Percentiles rank a stretch among this genome's conserved stretches.
These are phyloP conservation scores for Istiophorus platypterus DNA, from an alignment of 2,113 vertebrate genomes.

Conservation along the genomic window DNA sequence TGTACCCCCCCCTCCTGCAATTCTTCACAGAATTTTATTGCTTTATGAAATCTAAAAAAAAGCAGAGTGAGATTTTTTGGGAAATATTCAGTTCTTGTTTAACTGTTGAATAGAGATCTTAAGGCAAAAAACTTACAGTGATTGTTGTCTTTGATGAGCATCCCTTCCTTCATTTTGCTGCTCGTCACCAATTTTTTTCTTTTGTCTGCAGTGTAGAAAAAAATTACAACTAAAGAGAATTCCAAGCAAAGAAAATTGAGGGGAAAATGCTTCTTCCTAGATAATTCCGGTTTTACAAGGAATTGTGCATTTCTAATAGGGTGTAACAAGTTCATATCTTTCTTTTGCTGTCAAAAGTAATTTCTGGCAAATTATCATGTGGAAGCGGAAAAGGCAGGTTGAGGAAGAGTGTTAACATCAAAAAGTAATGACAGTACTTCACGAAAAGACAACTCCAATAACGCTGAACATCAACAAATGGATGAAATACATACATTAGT, in stretches of 20 bases:
- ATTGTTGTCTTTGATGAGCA: too few relatives aligned
- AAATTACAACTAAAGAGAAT: too few relatives aligned
- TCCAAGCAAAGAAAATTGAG: too few relatives aligned
- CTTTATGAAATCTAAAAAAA: conserved; percentile 31
- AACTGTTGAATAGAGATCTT: neutral
- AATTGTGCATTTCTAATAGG: neutral
- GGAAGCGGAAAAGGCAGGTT: neutral
- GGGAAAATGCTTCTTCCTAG: neutral
- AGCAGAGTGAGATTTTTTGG: neutral
- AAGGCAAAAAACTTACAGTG: neutral
- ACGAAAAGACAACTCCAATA: neutral
- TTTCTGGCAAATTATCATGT: neutral
- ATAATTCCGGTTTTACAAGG: neutral
- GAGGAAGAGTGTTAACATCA: neutral
- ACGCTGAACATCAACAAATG: neutral
- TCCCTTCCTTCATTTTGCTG: too few relatives aligned
- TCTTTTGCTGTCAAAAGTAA: neutral
- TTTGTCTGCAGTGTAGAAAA: neutral
- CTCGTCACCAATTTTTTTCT: too few relatives aligned
- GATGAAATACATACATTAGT: neutral
- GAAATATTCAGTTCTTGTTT: neutral
- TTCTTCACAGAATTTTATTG: conserved; percentile 12
- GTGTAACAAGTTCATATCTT: neutral
- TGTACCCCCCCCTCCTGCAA: neutral
- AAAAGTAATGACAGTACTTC: neutral